Percentiles rank a stretch among this genome's conserved stretches.
Conservation (phyloP, 2,113 vertebrate species). For the Fregetta grallaria region DNA sequence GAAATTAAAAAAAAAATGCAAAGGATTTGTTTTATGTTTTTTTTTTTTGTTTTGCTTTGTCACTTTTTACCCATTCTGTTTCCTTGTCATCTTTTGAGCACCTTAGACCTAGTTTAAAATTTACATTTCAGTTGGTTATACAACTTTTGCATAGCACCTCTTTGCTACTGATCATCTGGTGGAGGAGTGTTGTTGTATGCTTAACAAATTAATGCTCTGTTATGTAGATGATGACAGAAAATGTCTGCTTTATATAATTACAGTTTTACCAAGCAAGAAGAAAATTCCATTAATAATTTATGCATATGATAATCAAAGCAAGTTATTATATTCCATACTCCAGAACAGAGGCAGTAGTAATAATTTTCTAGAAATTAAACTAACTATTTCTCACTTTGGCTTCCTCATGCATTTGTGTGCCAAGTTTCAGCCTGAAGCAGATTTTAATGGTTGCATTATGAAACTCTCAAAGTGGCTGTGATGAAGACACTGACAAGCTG, state of each 20-base stretch:
- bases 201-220: not conserved
- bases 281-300: constrained; percentile 8
- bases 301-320: not conserved
- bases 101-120: not conserved
- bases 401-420: not conserved
- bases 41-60: not conserved
- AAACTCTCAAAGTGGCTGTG: not conserved
- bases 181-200: not conserved
- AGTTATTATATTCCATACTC: not conserved
- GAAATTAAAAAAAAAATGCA: not conserved
- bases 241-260: constrained; percentile 6
- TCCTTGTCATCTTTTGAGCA: not conserved
- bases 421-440: constrained; percentile 10
- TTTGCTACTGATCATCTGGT: not conserved
- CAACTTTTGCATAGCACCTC: not conserved
- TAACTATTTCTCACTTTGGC: not conserved
- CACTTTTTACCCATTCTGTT: not conserved
- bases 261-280: constrained; percentile 2
- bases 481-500: constrained; percentile 13
- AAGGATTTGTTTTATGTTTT: not conserved
- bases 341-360: not conserved
- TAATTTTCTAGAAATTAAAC: constrained; percentile 30
- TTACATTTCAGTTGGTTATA: not conserved
- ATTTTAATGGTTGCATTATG: constrained; percentile 1
- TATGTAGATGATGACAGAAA: not conserved